Evolutionary conservation across 2,797 vertebrate genomes (phyloP).

Genomic region (Acipenser oxyrinchus): DNA sequence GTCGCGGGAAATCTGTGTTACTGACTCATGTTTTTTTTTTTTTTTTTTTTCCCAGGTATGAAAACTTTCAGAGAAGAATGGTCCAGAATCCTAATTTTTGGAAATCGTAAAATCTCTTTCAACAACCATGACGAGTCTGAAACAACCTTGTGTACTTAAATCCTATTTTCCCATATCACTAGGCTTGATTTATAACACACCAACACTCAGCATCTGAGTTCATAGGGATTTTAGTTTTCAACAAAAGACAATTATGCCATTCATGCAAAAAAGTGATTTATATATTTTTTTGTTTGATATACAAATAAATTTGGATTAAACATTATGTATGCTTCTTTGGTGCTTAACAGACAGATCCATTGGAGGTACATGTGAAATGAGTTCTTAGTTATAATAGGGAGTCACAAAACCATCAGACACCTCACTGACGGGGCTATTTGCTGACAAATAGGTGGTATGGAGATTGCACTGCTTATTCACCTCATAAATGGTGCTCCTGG

Average conservation of each 20-base stretch:
- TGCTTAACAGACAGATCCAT: background rate
- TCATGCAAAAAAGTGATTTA: background rate
- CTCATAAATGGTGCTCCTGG: background rate
- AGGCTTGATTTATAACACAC: background rate
- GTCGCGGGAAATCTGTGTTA: background rate
- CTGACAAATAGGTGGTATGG: background rate
- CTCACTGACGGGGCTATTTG: background rate
- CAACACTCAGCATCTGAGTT: background rate
- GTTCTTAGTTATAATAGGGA: background rate
- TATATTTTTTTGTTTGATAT: background rate
- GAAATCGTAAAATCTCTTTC: slow-evolving; percentile 63
- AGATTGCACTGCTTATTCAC: background rate
- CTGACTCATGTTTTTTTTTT: background rate
- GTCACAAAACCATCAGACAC: background rate
- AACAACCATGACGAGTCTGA: too few species aligned
- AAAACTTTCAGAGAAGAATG: slow-evolving; percentile 88
- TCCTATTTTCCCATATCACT: background rate
- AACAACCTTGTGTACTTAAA: too few species aligned
- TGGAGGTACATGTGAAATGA: background rate
- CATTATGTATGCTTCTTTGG: background rate
- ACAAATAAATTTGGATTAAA: slow-evolving; percentile 2
- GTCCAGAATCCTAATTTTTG: slow-evolving; percentile 91
- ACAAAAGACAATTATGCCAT: background rate
- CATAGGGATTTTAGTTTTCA: background rate
- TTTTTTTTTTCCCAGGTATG: slow-evolving; percentile 62